phyloP scores from a whole-genome alignment of 2,888 invertebrate species.

The Erynnis tages region DNA sequence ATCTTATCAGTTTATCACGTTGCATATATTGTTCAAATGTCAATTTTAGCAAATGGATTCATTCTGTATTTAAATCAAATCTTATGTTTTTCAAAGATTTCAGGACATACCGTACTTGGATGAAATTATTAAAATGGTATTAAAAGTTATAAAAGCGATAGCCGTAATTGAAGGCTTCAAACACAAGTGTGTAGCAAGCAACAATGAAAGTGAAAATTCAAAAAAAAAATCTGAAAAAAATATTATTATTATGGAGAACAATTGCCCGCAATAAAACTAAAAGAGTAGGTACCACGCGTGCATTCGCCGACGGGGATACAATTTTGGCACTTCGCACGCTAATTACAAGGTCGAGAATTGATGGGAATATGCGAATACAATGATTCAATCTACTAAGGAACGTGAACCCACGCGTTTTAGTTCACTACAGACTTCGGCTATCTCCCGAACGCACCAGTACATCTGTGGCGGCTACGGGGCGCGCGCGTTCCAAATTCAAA shows the following conservation, averaged over 20 bases:
- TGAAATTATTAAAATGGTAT: no score
- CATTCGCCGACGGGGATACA: slow-evolving; percentile 1
- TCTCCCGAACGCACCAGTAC: slow-evolving; percentile 60
- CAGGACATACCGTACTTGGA: no score
- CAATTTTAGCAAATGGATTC: no score
- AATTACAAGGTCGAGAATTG: slow-evolving; percentile 34
- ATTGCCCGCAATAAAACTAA: slow-evolving; percentile 36
- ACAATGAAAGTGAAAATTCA: no score
- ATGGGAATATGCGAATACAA: slow-evolving; percentile 35
- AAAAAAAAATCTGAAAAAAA: no score
- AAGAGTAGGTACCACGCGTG: slow-evolving; percentile 42
- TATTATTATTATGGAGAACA: slow-evolving; percentile 31
- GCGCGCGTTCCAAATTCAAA: slow-evolving; percentile 59
- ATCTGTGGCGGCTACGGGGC: slow-evolving; percentile 47
- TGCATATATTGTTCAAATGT: no score
- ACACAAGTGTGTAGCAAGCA: no score
- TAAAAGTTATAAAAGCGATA: no score
- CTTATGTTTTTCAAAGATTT: no score
- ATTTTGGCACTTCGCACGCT: slow-evolving; percentile 13
- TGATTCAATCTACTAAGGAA: slow-evolving; percentile 45
- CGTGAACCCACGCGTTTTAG: slow-evolving; percentile 64
- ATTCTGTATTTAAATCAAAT: no score
- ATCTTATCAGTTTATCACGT: no score
- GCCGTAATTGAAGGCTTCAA: no score
- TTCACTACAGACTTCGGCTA: slow-evolving; percentile 54